Conservation (phyloP, 2,888 invertebrate species). For the Linyphia triangularis region DNA sequence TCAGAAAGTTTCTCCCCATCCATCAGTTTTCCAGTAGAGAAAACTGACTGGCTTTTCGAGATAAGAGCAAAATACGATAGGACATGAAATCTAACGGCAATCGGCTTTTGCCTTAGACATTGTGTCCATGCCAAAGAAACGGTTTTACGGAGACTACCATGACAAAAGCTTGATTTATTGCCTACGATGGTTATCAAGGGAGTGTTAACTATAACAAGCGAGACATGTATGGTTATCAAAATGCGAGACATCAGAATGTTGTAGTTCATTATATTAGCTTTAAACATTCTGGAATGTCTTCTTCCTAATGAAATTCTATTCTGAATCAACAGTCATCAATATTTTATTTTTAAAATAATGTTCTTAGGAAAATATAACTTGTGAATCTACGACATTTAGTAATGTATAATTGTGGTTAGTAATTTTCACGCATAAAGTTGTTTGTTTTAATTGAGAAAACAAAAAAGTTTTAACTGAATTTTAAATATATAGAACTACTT, state of each 20-base stretch:
- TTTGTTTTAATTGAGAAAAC: too few relatives aligned
- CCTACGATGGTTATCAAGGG: neutral
- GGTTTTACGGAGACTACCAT: neutral
- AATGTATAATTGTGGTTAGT: too few relatives aligned
- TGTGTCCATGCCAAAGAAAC: neutral
- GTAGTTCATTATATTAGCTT: too few relatives aligned
- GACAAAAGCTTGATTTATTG: neutral
- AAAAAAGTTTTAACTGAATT: too few relatives aligned
- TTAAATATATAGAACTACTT: too few relatives aligned
- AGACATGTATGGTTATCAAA: neutral
- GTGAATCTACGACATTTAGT: too few relatives aligned
- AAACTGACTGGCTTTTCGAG: neutral
- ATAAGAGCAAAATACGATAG: neutral
- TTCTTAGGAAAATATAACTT: too few relatives aligned
- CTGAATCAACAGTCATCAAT: too few relatives aligned
- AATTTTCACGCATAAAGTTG: too few relatives aligned
- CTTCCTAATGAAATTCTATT: too few relatives aligned
- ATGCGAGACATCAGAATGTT: neutral
- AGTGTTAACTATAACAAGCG: neutral
- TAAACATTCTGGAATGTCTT: too few relatives aligned
- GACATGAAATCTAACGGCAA: slow-evolving; percentile 1
- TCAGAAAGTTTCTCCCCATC: neutral
- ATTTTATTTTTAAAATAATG: too few relatives aligned
- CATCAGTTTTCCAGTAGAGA: neutral
- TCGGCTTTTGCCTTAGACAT: slow-evolving; percentile 13